Evolutionary conservation across 2,888 invertebrate species (phyloP), one percentile per base, ranked within the genome.

Genomic region (Noctua comes): DNA sequence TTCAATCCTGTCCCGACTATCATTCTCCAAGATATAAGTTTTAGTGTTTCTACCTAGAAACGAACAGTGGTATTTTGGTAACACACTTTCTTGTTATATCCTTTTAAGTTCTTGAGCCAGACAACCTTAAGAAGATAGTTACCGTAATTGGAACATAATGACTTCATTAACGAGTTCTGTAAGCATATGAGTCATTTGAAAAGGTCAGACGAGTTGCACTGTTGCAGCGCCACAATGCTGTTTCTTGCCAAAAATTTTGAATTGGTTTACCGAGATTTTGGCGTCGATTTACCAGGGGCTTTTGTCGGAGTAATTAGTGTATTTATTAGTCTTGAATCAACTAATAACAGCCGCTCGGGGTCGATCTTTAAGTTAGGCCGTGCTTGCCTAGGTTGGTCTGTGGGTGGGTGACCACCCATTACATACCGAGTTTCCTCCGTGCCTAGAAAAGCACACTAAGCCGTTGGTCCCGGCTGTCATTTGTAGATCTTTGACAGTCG

Each of bases 111-210:
- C 48, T 70, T 80, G 31, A 36, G 48, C 16, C 54, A 62, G n/a
- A n/a, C 69, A 40, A 36, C 83, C 65, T 24, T 80, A 72, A 69
- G 43, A 40, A 27, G 21, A 46, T 57, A 62, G 27, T 70, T n/a
- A 64, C 76, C 36, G 36, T 80, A 73, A 68, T 48, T 71, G 68
- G 65, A n/a, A n/a, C 64, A 70, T 77, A 80, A 77, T 77, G 46
- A 77, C 73, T 83, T 77, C 40, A 77, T 84, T 80, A 69, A 36
- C 21, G 8, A 40, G 59, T 68, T 80, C 46, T 83, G 72, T 66
- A 69, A 62, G n/a, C 27, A 16, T 46, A 48, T 77, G 70, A 59
- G 46, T 72, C 73, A 72, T 16, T 77, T 59, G 36, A 21, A 68
- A 62, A 77, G 81, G 77, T 77, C 68, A 62, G 40, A 31, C 18